A percentile compares a stretch with the other conserved stretches of the same genome.
These are phyloP conservation scores for Rostratula benghalensis DNA, from an alignment of 2,113 vertebrate species.

Conservation along the genomic window DNA sequence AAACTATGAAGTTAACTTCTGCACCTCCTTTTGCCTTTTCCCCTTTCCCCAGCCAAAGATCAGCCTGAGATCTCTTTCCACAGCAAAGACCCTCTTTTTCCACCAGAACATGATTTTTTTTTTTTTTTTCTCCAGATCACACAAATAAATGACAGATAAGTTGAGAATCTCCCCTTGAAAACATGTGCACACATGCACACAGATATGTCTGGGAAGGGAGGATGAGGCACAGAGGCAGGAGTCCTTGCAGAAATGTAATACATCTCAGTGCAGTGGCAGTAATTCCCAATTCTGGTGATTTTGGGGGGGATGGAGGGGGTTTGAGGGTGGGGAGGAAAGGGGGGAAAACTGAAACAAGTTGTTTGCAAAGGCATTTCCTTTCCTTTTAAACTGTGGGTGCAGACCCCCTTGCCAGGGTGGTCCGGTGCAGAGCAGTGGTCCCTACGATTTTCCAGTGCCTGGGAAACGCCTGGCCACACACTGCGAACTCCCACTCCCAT, in stretches of 20 bases:
- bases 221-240: background rate
- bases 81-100: background rate
- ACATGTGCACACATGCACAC: background rate
- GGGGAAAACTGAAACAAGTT: background rate
- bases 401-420: background rate
- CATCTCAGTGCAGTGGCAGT: background rate
- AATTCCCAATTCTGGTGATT: background rate
- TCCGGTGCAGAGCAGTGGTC: background rate
- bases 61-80: background rate
- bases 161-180: background rate
- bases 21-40: background rate
- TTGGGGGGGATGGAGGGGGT: rapidly evolving
- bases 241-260: background rate
- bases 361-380: background rate
- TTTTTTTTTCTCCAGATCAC: background rate
- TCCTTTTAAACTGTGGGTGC: background rate
- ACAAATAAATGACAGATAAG: background rate
- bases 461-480: background rate
- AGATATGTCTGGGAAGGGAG: rapidly evolving
- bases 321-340: too few relatives aligned
- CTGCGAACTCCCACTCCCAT: rapidly evolving
- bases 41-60: background rate
- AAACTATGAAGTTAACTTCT: background rate
- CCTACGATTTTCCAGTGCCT: background rate
- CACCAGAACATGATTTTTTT: background rate